Evolutionary conservation across 2,888 invertebrate species (phyloP).

Genomic region (Oligia fasciuncula): DNA sequence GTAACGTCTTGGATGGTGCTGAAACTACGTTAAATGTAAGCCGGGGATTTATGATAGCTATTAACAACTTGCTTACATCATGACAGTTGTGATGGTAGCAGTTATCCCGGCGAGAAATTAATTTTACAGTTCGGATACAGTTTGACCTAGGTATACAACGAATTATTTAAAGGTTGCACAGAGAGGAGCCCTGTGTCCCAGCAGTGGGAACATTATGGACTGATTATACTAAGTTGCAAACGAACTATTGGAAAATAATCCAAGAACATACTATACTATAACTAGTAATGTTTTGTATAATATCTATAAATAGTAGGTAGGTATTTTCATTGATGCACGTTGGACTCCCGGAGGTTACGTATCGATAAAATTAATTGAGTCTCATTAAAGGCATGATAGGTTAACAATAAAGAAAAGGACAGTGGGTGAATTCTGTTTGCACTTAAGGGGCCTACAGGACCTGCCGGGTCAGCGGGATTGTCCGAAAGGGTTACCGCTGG

Average conservation of each 20-base stretch:
- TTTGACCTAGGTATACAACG: not conserved
- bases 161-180: not conserved
- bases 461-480: no score
- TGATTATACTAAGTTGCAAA: not conserved
- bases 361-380: not conserved
- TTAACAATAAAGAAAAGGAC: not conserved
- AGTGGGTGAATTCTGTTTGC: no score
- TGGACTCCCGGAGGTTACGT: not conserved
- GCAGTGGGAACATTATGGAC: not conserved
- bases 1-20: slow-evolving; percentile 32
- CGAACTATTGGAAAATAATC: not conserved
- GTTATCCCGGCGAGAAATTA: slow-evolving; percentile 29
- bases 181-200: no score
- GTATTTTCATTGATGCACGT: not conserved
- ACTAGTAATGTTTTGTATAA: not conserved
- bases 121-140: slow-evolving; percentile 6
- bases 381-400: no score
- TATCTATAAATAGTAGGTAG: no score
- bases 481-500: no score
- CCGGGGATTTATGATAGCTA: slow-evolving; percentile 53
- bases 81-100: slow-evolving; percentile 44
- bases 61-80: slow-evolving; percentile 48
- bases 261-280: not conserved
- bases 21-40: slow-evolving; percentile 30
- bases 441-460: not conserved